These are phyloP conservation scores for Spicauda simplicius DNA, from an alignment of 2,888 invertebrate genomes.

Conservation along the genomic window DNA sequence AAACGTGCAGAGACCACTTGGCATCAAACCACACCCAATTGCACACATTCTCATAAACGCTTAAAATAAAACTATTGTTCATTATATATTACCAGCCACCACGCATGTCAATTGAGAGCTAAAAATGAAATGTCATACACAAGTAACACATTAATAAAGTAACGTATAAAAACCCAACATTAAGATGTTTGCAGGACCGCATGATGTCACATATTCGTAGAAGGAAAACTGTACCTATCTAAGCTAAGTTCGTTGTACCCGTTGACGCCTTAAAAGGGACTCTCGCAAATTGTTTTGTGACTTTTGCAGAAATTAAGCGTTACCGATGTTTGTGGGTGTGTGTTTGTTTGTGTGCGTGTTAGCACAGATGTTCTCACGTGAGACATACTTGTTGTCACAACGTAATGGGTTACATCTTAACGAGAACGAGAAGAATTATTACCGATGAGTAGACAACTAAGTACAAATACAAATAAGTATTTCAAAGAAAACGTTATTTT, in stretches of 20 bases:
- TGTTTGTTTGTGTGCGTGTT: constrained; percentile 27
- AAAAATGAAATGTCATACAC: not conserved
- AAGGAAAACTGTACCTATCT: constrained; percentile 58
- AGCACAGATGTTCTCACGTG: constrained; percentile 13
- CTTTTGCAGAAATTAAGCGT: constrained; percentile 45
- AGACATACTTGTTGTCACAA: constrained; percentile 6
- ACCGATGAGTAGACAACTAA: no score
- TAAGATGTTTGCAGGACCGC: constrained; percentile 24
- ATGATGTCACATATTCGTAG: constrained; percentile 59
- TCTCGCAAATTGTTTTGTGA: constrained; percentile 18
- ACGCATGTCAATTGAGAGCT: not conserved
- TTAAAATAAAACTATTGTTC: not conserved
- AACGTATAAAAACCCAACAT: constrained; percentile 12
- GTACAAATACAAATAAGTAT: no score
- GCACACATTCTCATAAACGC: not conserved
- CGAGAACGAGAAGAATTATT: no score
- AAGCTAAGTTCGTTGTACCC: constrained; percentile 52
- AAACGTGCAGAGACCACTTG: not conserved
- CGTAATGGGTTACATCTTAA: not conserved
- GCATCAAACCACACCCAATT: not conserved
- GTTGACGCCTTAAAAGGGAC: constrained; percentile 56
- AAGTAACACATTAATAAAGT: constrained; percentile 1
- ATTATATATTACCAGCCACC: not conserved
- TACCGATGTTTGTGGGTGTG: constrained; percentile 40
- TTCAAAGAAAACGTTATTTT: no score